These are phyloP conservation scores for Schizopygopsis pylzovi DNA, from an alignment of 2,797 vertebrate species.

Conservation along the genomic window DNA sequence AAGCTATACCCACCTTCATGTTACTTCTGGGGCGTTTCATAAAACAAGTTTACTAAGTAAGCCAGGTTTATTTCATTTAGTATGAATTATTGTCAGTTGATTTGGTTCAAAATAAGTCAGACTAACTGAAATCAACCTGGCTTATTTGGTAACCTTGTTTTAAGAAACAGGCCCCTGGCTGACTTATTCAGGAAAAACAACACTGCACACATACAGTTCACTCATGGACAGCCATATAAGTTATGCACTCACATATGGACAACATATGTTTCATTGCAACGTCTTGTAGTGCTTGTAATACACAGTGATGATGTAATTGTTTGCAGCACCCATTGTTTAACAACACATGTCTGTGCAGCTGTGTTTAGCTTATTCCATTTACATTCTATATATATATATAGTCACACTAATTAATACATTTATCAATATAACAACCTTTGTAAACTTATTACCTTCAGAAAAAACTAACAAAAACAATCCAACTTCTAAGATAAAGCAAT, in stretches of 20 bases:
- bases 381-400: neutral
- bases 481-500: neutral
- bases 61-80: too few relatives aligned
- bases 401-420: constrained; percentile 9
- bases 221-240: neutral
- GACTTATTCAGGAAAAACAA: neutral
- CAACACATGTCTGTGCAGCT: neutral
- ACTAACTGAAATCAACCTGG: too few relatives aligned
- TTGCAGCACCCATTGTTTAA: constrained; percentile 23
- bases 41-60: too few relatives aligned
- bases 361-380: constrained; percentile 9
- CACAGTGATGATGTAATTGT: constrained; percentile 22
- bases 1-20: neutral
- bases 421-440: neutral
- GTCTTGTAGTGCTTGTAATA: constrained; percentile 17
- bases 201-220: neutral
- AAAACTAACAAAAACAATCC: neutral
- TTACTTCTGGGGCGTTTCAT: neutral
- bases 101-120: too few relatives aligned
- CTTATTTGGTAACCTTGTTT: too few relatives aligned
- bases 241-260: constrained; percentile 16
- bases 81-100: too few relatives aligned
- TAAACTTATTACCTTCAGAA: neutral
- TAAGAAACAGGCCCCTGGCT: neutral
- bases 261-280: constrained; percentile 5